These are phyloP conservation scores for Lacerta viridis DNA, from an alignment of 2,797 vertebrate species.

Conservation along the genomic window DNA sequence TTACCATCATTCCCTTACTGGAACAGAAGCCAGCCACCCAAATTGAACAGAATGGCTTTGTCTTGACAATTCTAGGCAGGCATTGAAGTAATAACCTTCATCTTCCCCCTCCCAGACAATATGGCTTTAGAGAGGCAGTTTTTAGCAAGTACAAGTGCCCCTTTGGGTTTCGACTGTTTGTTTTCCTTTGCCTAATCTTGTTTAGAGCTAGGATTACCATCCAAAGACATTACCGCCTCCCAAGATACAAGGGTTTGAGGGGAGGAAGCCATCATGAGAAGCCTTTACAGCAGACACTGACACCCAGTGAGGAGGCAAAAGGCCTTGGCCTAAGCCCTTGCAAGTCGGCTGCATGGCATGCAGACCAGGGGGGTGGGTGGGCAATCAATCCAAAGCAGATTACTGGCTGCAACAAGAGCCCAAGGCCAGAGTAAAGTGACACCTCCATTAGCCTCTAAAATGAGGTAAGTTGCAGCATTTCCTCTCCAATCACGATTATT, in stretches of 20 bases:
- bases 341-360: constrained; percentile 84
- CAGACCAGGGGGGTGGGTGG: constrained; percentile 80
- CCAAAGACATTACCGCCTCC: constrained; percentile 96
- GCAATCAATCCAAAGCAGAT: constrained; percentile 93
- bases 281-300: constrained; percentile 88
- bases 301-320: constrained; percentile 84
- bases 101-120: constrained; percentile 57
- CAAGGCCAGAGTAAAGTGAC: constrained; percentile 88
- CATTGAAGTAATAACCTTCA: constrained; percentile 47
- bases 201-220: constrained; percentile 95
- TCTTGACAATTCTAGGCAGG: constrained; percentile 61
- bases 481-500: constrained; percentile 92
- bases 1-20: constrained; percentile 50
- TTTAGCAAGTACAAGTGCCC: constrained; percentile 63
- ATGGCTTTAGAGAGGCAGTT: constrained; percentile 67
- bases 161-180: constrained; percentile 83
- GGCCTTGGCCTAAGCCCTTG: constrained; percentile 85
- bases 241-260: constrained; percentile 93
- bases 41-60: constrained; percentile 52
- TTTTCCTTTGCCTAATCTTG: constrained; percentile 95
- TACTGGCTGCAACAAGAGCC: constrained; percentile 86
- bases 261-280: constrained; percentile 90
- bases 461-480: constrained; percentile 86
- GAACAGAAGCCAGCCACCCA: constrained; percentile 51
- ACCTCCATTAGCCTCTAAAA: constrained; percentile 88